Evolutionary conservation across 2,888 invertebrate genomes (phyloP), one percentile per base, ranked within the genome.

Genomic region (Euplexia lucipara): DNA sequence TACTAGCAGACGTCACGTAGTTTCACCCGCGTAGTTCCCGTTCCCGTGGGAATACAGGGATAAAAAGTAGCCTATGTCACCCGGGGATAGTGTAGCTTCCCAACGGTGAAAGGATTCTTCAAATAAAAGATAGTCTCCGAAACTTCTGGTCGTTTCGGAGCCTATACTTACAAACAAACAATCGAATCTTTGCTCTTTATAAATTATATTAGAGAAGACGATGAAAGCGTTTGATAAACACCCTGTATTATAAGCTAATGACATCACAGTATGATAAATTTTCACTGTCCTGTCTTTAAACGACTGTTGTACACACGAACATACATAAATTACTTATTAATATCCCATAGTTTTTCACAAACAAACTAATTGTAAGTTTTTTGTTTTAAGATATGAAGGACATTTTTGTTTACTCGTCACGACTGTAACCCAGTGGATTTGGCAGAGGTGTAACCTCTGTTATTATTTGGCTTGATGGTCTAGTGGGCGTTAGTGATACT

Each of bases 181-280:
- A n/a, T n/a, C n/a, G n/a, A n/a, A n/a, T n/a, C n/a, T n/a, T n/a
- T n/a, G n/a, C n/a, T n/a, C n/a, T n/a, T n/a, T n/a, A n/a, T n/a
- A n/a, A n/a, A n/a, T n/a, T 1, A 14, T 10, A 44, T 9, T 7
- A 1, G 1, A 34, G 6, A 47, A 9, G 1, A 3, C 14, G 14
- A 0, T 5, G 10, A 5, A 47, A 4, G 32, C 12, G 14, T 42
- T 30, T 48, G 54, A 3, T 2, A 2, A 41, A 61, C 82, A 70
- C 0, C 60, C 78, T 81, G 48, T 82, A 75, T 60, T 72, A 70
- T 49, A 62, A 7, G 1, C 8, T 74, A 74, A 74, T 72, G 81
- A 77, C 71, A 79, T 67, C 45, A 78, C 62, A 68, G 48, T 26
- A 78, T 70, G 68, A 82, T 78, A 81, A 60, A 74, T 79, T 63